Evolutionary conservation across 2,113 vertebrate species (phyloP), one percentile per base, ranked within the genome.

Genomic region (Calypte anna): DNA sequence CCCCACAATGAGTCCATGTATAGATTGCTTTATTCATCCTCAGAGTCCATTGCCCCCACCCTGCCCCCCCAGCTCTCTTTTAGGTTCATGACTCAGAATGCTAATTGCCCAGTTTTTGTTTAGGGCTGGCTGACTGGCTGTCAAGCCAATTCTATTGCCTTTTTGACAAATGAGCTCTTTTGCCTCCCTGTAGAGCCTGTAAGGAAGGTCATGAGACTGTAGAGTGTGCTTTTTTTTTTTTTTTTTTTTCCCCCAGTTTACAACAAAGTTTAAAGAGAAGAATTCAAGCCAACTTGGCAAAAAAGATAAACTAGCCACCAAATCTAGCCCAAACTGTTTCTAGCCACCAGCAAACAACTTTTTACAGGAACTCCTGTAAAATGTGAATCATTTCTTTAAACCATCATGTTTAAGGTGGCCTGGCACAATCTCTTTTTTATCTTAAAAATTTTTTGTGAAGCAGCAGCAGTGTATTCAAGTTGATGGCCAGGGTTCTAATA

Each of bases 151-250:
- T 96, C 88, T 94, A 92, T 69, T 85, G 78, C 86, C 53, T 59
- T 51, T 51, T 91, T 97, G 93, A 94, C 88, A 90, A 95, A 95
- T 77, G 88, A 95, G 88, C 86, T 93, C 91, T 93, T 93, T 79
- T 10, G 48, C 87, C 57, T 88, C 84, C 62, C 89, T 86, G 66
- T 33, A 91, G 88, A 74, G 43, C n/a, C 86, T 2, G 1, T 53
- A 89, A 89, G 62, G 64, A 83, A 97, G 89, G 88, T 92, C 92
- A 83, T 16, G 10, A 90, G 91, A 76, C 84, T 87, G 38, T 54
- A 84, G 36, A 82, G 83, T 20, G 15, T 90, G 79, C 11, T 82
- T 69, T 64, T 38, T 55, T 81, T 72, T 70, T 81, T 40, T 40
- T 40, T 40, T 40, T 40, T 40, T 40, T 12, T 40, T 40, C 40